Conservation (phyloP, 2,113 vertebrate genomes). For the Leuciscus idus region DNA sequence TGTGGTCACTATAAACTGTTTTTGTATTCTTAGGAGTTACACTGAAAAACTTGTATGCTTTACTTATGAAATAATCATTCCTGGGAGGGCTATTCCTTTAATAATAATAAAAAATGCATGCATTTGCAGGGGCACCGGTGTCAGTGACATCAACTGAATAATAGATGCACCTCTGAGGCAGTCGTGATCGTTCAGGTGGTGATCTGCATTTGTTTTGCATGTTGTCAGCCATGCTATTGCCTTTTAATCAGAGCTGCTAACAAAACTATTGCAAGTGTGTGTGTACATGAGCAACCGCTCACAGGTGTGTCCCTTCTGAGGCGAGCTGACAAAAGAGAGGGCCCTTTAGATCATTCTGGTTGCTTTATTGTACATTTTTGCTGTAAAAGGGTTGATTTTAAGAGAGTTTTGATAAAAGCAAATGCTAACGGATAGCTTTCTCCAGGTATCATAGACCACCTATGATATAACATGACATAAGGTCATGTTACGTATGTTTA, state of each 20-base stretch:
- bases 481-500: not conserved
- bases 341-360: conserved; percentile 4
- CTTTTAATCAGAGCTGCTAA: conserved; percentile 52
- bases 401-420: not conserved
- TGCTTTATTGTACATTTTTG: not conserved
- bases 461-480: too few relatives aligned
- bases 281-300: conserved; percentile 18
- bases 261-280: conserved; percentile 13
- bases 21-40: not conserved
- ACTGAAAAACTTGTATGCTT: not conserved
- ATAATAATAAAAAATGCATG: conserved; percentile 6
- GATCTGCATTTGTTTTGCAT: conserved; percentile 29
- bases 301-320: conserved; percentile 38
- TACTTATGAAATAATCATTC: not conserved
- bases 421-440: not conserved
- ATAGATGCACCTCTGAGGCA: conserved; percentile 12
- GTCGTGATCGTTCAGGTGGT: conserved; percentile 16
- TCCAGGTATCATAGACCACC: not conserved
- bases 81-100: not conserved
- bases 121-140: conserved; percentile 2
- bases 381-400: not conserved
- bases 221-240: conserved; percentile 39
- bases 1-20: not conserved
- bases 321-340: not conserved
- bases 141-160: conserved; percentile 18